Evolutionary conservation across 1,140 invertebrate species (phyloP), one percentile per base, ranked within the genome.

Genomic region (Dysdera silvatica): DNA sequence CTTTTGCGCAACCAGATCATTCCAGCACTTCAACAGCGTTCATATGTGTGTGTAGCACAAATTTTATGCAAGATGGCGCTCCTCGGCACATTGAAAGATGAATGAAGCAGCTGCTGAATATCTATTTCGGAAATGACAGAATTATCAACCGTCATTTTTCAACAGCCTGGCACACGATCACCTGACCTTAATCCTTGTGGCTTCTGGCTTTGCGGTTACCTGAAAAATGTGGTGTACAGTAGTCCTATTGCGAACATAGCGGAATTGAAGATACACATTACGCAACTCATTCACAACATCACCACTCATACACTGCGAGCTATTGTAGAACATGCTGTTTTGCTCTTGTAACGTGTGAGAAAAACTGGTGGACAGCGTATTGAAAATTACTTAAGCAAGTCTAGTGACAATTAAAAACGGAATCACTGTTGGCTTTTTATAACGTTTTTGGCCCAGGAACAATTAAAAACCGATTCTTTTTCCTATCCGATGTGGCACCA

Each of bases 21-120:
- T 29, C 49, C 49, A 52, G 26, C 52, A 24, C 52, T 54, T 54
- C 52, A 35, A 54, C 52, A 54, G n/a, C 5, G 33, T 35, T 29
- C 16, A 35, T 54, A 33, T 37, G 28, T 54, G n/a, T n/a, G 7
- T 20, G 37, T 54, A 28, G 52, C 4, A 54, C 37, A 8, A 54
- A 26, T 8, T 51, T 51, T 32, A 51, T 51, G 8, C 48, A 51
- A 51, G 23, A 51, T 51, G 48, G 24, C 52, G 52, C 52, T 54
- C 32, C 52, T 54, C 10, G 29, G 8, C 24, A 43, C n/a, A 43
- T 43, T 43, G n/a, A 5, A 43, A 43, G 23, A 18, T 20, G 6
- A 43, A 20, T 43, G 41, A 43, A 43, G 41, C 41, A 43, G 41
- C 41, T 43, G 41, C 23, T 8, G 41, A 43, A 43, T 6, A 6